These are phyloP conservation scores for Bombycilla garrulus DNA, from an alignment of 2,113 vertebrate species.

Conservation along the genomic window DNA sequence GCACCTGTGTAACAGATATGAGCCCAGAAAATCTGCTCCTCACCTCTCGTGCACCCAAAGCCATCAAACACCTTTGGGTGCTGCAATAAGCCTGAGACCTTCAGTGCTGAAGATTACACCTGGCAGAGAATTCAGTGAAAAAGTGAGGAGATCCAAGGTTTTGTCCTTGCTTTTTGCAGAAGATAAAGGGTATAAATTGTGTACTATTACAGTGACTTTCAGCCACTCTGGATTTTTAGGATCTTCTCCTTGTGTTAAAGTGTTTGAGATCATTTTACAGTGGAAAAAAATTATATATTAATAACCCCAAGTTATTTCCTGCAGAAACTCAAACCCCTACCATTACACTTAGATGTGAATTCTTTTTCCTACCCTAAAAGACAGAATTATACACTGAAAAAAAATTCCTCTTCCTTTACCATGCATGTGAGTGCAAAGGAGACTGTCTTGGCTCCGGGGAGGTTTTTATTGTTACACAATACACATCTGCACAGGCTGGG, in stretches of 20 bases:
- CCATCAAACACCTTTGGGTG: background rate
- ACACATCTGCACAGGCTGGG: background rate
- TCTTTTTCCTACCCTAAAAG: background rate
- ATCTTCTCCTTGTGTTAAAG: background rate
- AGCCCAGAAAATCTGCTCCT: background rate
- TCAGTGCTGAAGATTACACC: background rate
- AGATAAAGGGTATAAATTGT: background rate
- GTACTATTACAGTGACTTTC: background rate
- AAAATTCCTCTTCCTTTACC: background rate
- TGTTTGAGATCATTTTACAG: background rate
- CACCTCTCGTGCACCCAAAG: rapidly evolving
- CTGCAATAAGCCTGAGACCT: background rate
- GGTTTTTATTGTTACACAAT: background rate
- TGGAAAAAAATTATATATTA: background rate
- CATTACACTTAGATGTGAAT: background rate
- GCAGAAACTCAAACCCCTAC: background rate
- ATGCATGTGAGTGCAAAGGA: background rate
- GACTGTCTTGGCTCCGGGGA: background rate
- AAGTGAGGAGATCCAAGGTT: background rate
- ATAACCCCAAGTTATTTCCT: conserved; percentile 21
- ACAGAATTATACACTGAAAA: background rate
- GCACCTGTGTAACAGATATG: background rate
- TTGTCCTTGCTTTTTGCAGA: background rate
- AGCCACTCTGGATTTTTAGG: background rate
- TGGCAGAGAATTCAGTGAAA: background rate